phyloP scores from a whole-genome alignment of 2,797 vertebrate species.

The Simalia tracyae region DNA sequence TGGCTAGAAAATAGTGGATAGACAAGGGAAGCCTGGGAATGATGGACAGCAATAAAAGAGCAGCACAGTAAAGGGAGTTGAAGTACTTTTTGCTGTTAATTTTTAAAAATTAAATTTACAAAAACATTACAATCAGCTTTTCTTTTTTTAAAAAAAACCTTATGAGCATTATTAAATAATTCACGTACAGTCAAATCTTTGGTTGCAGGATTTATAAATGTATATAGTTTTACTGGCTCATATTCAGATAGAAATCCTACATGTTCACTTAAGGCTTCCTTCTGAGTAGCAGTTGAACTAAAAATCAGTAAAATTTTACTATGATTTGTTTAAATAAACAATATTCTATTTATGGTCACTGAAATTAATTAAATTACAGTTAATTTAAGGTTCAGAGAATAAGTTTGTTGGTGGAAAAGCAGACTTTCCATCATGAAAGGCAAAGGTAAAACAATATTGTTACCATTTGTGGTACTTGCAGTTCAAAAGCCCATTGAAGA shows the following conservation, averaged over 20 bases:
- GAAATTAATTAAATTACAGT: background rate
- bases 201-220: background rate
- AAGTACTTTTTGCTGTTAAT: background rate
- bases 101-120: background rate
- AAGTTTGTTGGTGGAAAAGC: background rate
- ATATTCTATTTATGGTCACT: background rate
- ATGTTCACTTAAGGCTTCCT: background rate
- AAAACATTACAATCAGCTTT: background rate
- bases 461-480: slow-evolving; percentile 94
- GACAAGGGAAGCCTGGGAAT: no score
- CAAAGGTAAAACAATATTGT: slow-evolving; percentile 18
- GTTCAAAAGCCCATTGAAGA: slow-evolving; percentile 95
- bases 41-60: no score
- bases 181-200: background rate
- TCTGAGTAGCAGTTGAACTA: background rate
- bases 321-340: background rate
- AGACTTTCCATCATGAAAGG: background rate
- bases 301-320: background rate
- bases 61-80: background rate
- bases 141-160: background rate
- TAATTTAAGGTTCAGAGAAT: no score
- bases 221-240: background rate
- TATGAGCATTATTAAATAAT: background rate
- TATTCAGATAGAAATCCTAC: background rate
- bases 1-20: background rate